Evolutionary conservation across 2,888 invertebrate species (phyloP), one percentile per base, ranked within the genome.

Genomic region (Rhagonycha fulva): DNA sequence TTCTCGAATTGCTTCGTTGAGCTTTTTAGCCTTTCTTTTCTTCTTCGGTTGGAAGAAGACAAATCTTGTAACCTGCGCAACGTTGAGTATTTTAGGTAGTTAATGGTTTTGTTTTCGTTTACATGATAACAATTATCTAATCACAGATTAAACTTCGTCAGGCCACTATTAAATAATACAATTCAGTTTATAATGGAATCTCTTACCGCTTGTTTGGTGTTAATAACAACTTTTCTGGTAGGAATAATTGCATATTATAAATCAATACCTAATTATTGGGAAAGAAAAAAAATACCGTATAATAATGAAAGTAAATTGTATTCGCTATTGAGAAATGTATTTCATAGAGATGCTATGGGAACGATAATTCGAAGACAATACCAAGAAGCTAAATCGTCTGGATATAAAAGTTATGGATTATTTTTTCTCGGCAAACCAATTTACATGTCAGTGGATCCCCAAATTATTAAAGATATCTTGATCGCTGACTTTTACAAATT

Each of bases 401-500:
- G 70, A 5, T 28, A 61, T 9, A 76, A 62, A 61, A 66, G 70
- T 12, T 62, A 14, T 19, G 71, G 71, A 11, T 5, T 68, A 3
- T 71, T 63, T 28, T 0, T 9, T 0, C 9, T 71, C 2, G 26
- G 14, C 14, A 68, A 19, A 12, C 71, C 71, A 12, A 11, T 71
- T 12, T 71, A n/a, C 12, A 30, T 71, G 26, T 68, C 71, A 7
- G n/a, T 67, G 14, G 71, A 71, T 26, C 30, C 68, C n/a, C 9
- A 23, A 9, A 14, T 71, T 23, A 72, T 73, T 28, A 78, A 79
- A 47, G 87, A 88, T 62, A 85, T 92, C 23, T 82, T 92, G 80
- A 88, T 89, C 60, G 90, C 89, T 77, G 91, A 92, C 79, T 92
- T 91, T 77, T 86, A 85, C 4, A 86, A 90, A 82, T 92, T 92